phyloP scores from a whole-genome alignment of 2,888 invertebrate species.

The Sinohyriopsis cumingii region DNA sequence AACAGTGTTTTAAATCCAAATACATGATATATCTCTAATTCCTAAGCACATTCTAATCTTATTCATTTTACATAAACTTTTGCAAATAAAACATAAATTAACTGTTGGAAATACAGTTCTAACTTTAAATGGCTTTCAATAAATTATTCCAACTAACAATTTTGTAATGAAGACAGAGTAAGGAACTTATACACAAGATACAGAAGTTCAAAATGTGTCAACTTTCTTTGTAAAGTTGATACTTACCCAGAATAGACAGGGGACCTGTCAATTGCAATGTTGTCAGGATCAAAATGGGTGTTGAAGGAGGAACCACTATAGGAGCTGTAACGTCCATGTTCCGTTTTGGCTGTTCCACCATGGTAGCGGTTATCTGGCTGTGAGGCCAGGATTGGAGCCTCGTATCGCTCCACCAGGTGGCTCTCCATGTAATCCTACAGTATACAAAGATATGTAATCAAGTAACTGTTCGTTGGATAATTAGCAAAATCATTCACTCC shows the following conservation, averaged over 20 bases:
- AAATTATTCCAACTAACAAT: no score
- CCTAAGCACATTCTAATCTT: no score
- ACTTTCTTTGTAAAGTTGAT: no score
- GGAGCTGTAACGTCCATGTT: slow-evolving; percentile 57
- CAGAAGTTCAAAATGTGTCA: no score
- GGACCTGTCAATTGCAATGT: slow-evolving; percentile 76
- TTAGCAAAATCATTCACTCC: slow-evolving; percentile 3
- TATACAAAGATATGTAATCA: background rate
- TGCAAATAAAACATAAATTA: no score
- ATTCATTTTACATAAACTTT: no score
- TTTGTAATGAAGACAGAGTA: no score
- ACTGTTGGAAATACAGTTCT: no score
- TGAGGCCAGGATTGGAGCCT: slow-evolving; percentile 48
- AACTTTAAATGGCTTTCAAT: no score
- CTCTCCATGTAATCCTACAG: slow-evolving; percentile 65
- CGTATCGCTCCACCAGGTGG: slow-evolving; percentile 58
- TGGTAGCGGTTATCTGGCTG: slow-evolving; percentile 44
- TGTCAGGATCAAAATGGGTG: slow-evolving; percentile 76
- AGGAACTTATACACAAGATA: no score
- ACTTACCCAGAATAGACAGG: slow-evolving; percentile 77
- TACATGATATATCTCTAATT: no score
- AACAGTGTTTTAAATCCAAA: no score
- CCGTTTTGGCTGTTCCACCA: slow-evolving; percentile 37
- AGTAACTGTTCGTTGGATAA: background rate
- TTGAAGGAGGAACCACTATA: slow-evolving; percentile 70